Evolutionary conservation across 2,888 invertebrate species (phyloP).

Genomic region (Yponomeuta evonymella): DNA sequence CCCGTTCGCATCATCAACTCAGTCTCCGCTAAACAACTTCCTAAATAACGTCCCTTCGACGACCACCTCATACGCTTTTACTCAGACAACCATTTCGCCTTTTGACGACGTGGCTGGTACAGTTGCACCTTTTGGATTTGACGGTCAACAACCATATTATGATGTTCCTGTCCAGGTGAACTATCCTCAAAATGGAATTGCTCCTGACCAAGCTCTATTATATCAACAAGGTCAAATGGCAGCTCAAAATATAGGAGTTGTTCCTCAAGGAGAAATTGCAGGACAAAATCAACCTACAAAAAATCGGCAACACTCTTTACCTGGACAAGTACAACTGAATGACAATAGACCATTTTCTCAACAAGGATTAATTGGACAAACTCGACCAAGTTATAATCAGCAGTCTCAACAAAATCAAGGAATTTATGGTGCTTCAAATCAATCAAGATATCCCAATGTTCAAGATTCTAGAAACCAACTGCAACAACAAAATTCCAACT

Average conservation of each 20-base stretch:
- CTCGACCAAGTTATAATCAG: neutral
- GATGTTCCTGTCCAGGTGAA: neutral
- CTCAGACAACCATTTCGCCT: slow-evolving; percentile 43
- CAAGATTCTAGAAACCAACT: neutral
- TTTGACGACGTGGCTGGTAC: slow-evolving; percentile 18
- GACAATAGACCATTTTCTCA: neutral
- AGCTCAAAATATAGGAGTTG: neutral
- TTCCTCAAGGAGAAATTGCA: neutral
- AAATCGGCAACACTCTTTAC: neutral
- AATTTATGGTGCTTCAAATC: neutral
- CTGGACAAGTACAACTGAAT: neutral
- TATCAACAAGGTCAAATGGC: neutral
- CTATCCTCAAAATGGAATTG: neutral
- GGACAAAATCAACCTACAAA: neutral
- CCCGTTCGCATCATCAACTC: slow-evolving; percentile 9
- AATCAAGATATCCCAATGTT: neutral
- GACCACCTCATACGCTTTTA: slow-evolving; percentile 41
- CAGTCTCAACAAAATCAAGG: neutral
- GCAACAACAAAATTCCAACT: neutral
- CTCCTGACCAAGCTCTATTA: neutral
- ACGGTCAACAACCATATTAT: slow-evolving; percentile 3
- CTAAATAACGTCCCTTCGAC: slow-evolving; percentile 30
- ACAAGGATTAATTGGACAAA: neutral
- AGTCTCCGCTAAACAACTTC: slow-evolving; percentile 21
- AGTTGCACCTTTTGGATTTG: neutral